These are phyloP conservation scores for Pseudochromis fuscus DNA, from an alignment of 2,797 vertebrate genomes.

Conservation along the genomic window DNA sequence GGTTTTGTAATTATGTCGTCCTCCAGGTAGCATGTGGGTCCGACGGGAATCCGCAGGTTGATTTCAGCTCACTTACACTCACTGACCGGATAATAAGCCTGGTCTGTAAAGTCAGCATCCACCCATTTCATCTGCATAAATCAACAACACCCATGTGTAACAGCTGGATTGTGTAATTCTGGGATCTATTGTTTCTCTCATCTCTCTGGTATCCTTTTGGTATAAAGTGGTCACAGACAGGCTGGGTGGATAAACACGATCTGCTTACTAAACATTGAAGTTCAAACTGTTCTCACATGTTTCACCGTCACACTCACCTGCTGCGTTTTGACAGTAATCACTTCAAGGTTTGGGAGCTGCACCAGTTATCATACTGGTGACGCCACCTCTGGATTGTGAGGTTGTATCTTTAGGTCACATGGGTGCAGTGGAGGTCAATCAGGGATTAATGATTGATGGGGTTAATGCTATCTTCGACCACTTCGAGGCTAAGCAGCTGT, in stretches of 20 bases:
- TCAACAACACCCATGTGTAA: no score
- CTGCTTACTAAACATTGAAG: background rate
- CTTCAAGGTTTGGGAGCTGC: background rate
- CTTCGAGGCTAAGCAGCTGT: no score
- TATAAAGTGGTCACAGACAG: slow-evolving; percentile 27
- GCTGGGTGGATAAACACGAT: slow-evolving; percentile 3
- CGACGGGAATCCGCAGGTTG: slow-evolving; percentile 22
- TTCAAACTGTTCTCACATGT: slow-evolving; percentile 1
- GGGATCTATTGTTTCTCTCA: slow-evolving; percentile 18
- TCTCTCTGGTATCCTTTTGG: slow-evolving; percentile 44
- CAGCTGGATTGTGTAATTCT: slow-evolving; percentile 28
- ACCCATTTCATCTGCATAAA: no score
- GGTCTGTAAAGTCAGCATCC: background rate
- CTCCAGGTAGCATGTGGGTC: slow-evolving; percentile 30
- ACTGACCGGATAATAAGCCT: background rate
- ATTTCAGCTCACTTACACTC: background rate
- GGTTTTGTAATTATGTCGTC: slow-evolving; percentile 54
- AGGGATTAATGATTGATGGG: no score
- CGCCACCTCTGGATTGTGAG: background rate
- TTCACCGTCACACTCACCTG: slow-evolving; percentile 10
- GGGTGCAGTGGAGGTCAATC: no score
- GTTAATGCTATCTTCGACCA: no score
- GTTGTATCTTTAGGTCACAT: no score
- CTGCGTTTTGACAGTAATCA: background rate
- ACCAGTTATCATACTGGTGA: background rate